A percentile compares a stretch with the other conserved stretches of the same genome.
These are phyloP conservation scores for Tetraneura akinire DNA, from an alignment of 1,140 invertebrate species.

Conservation along the genomic window DNA sequence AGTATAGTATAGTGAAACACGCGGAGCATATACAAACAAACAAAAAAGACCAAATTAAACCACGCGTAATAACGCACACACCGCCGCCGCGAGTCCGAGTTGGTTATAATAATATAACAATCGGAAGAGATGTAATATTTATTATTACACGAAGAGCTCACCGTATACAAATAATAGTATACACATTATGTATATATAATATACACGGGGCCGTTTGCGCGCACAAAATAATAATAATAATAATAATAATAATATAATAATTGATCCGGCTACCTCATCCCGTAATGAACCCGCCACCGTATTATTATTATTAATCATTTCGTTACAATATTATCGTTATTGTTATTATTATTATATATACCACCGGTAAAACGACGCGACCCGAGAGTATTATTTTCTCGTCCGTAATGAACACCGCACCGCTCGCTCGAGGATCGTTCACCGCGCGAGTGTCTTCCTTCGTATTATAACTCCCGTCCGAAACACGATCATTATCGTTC, in stretches of 20 bases:
- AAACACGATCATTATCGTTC: too few relatives aligned
- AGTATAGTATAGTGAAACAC: too few relatives aligned
- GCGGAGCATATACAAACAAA: too few relatives aligned
- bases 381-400: constrained; percentile 30
- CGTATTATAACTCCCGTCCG: background rate
- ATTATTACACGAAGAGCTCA: constrained; percentile 16
- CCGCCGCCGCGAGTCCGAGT: background rate
- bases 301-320: constrained; percentile 28
- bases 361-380: background rate
- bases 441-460: background rate
- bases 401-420: constrained; percentile 28
- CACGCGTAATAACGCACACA: background rate
- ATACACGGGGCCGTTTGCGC: constrained; percentile 4
- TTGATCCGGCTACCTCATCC: constrained; percentile 32
- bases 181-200: too few relatives aligned
- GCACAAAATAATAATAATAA: constrained; percentile 9
- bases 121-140: constrained; percentile 1
- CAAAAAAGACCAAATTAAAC: background rate
- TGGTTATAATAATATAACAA: constrained; percentile 13
- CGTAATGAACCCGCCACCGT: constrained; percentile 42
- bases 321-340: constrained; percentile 7
- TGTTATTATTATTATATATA: background rate
- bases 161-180: background rate
- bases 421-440: too few relatives aligned
- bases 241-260: too few relatives aligned